Evolutionary conservation across 2,113 vertebrate species (phyloP), one percentile per base, ranked within the genome.

Genomic region (Colistium nudipinnis): DNA sequence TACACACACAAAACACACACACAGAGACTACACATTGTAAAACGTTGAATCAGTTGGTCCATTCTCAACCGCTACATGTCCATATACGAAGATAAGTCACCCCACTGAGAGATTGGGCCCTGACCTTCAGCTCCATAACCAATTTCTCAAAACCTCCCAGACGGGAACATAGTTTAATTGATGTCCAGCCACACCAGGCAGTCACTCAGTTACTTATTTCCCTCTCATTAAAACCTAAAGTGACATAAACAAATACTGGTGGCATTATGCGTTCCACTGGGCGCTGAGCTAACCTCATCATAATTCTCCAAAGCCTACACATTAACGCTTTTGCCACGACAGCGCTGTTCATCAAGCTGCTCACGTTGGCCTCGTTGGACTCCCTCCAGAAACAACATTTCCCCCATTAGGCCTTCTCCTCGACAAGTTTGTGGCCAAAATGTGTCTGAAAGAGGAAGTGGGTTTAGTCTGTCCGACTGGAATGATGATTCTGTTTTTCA

Each of bases 241-340:
- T 78, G 83, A 89, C 78, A 85, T 66, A 78, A 85, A 90, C 77
- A 85, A 81, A 87, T 85, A 53, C 22, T 3, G 7, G 41, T 63
- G 60, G 68, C 72, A 60, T 80, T 77, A 74, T 61, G 63, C 16
- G n/a, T 78, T 84, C 59, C 64, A 39, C 71, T 53, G 6, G 60
- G 64, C 36, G 13, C 54, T 52, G 53, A 72, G 68, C 63, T 82
- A 88, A 84, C 81, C 71, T 82, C 59, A 80, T 91, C 82, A 87
- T 87, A 83, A 87, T 84, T 89, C 85, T 90, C 85, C 70, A 19
- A 78, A 82, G 85, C 43, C 35, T 57, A 71, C 81, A 83, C 77
- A 84, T 89, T 88, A 88, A 74, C 22, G 69, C 76, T 67, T 51
- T 51, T 44, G 53, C 70, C 25, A 48, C 57, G 78, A 88, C 88